These are phyloP conservation scores for Piezodorus guildinii DNA, from an alignment of 1,140 invertebrate species.

Conservation along the genomic window DNA sequence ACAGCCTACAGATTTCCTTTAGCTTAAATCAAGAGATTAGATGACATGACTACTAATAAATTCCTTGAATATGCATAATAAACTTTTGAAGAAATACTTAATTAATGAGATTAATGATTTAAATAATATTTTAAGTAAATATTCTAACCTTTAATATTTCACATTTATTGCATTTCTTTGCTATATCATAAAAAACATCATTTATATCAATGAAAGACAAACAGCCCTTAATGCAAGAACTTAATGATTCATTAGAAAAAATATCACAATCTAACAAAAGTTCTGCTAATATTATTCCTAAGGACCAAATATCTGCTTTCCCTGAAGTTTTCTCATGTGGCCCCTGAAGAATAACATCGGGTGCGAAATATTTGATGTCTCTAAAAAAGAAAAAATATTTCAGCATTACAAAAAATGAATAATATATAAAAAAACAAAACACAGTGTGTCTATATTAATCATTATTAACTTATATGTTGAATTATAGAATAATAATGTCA, in stretches of 20 bases:
- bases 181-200: constrained; percentile 58
- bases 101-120: constrained; percentile 14
- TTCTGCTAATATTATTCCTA: constrained; percentile 79
- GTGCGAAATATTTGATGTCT: constrained; percentile 67
- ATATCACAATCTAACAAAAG: constrained; percentile 48
- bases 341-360: constrained; percentile 58
- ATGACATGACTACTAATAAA: too few relatives aligned
- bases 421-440: not conserved
- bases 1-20: too few relatives aligned
- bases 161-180: constrained; percentile 58
- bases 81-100: too few relatives aligned
- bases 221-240: constrained; percentile 59
- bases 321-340: constrained; percentile 29
- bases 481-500: too few relatives aligned
- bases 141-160: constrained; percentile 47
- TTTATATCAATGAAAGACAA: constrained; percentile 49
- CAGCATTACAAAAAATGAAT: not conserved
- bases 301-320: constrained; percentile 81
- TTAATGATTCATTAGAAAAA: constrained; percentile 59
- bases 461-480: too few relatives aligned
- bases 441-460: too few relatives aligned
- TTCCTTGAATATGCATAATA: too few relatives aligned
- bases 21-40: too few relatives aligned
- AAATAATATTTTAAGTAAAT: constrained; percentile 22
- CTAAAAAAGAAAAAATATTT: constrained; percentile 35